Conservation (phyloP, 1,140 invertebrate genomes). For the Drosophila repletoides region DNA sequence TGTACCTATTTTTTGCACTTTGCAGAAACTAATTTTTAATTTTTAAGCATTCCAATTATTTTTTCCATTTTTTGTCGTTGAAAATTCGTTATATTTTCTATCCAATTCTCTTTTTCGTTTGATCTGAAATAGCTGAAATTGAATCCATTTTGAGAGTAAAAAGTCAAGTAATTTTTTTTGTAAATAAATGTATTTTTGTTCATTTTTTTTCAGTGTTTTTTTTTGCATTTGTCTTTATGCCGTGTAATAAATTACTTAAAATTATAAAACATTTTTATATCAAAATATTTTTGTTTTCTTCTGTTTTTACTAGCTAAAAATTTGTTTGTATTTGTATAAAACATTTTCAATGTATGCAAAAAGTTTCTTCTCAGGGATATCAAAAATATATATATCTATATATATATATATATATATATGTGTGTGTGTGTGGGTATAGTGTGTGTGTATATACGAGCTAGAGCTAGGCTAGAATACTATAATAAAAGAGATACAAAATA, state of each 20-base stretch:
- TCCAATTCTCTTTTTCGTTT: no score
- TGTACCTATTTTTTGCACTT: not conserved
- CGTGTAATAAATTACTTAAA: conserved; percentile 76
- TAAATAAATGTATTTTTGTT: conserved; percentile 69
- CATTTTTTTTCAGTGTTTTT: conserved; percentile 27
- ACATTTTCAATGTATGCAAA: conserved; percentile 73
- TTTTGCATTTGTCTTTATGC: conserved; percentile 16
- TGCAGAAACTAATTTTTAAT: no score
- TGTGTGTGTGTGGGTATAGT: conserved; percentile 7
- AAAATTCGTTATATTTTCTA: no score
- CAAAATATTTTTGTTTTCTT: conserved; percentile 59
- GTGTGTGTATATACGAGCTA: conserved; percentile 33
- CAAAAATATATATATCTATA: conserved; percentile 60
- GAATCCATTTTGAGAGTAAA: not conserved
- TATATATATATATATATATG: conserved; percentile 16
- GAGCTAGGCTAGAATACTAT: conserved; percentile 67
- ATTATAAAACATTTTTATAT: conserved; percentile 78
- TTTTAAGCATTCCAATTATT: no score
- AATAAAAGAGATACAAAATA: conserved; percentile 50
- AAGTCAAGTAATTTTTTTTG: conserved; percentile 14
- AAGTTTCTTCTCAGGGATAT: conserved; percentile 47
- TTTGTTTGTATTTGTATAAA: conserved; percentile 31
- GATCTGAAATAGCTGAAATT: no score
- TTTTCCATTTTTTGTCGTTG: no score
- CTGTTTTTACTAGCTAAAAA: conserved; percentile 12